These are phyloP conservation scores for Menidia beryllina DNA, from an alignment of 2,113 vertebrate genomes.

Conservation along the genomic window DNA sequence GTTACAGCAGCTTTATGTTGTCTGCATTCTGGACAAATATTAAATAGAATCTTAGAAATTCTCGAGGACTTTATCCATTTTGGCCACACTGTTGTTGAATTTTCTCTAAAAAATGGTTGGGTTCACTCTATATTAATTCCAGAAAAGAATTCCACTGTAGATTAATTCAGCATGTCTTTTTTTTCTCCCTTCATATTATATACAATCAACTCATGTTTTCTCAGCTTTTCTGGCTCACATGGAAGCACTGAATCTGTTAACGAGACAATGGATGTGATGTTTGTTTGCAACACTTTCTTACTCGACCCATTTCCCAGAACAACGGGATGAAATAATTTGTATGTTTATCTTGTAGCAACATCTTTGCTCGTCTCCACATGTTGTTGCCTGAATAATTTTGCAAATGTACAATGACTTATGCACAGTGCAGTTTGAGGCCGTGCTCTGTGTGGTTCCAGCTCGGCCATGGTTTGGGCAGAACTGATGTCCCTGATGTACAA, in stretches of 20 bases:
- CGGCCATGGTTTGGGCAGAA: conserved; percentile 1
- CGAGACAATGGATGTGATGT: background rate
- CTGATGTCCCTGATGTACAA: conserved; percentile 22
- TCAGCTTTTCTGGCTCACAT: background rate
- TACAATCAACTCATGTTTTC: conserved; percentile 3
- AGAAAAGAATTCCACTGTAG: conserved; percentile 48
- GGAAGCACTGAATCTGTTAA: background rate
- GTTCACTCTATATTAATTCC: conserved; percentile 44
- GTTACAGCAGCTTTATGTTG: conserved; percentile 16
- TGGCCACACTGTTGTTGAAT: conserved; percentile 11
- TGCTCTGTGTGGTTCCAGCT: conserved; percentile 5
- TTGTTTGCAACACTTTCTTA: conserved; percentile 6
- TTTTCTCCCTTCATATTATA: conserved; percentile 35
- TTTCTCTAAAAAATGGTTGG: conserved; percentile 32
- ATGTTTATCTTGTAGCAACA: conserved; percentile 10
- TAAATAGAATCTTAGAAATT: conserved; percentile 29
- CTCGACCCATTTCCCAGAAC: background rate
- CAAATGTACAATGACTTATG: background rate
- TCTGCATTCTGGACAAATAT: conserved; percentile 21
- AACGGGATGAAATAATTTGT: background rate
- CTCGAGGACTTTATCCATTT: background rate
- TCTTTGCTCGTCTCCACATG: conserved; percentile 12
- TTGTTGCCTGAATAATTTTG: background rate
- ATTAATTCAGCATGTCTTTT: background rate
- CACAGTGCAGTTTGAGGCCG: background rate